phyloP scores from a whole-genome alignment of 2,797 vertebrate genomes.

The Takifugu ocellatus region DNA sequence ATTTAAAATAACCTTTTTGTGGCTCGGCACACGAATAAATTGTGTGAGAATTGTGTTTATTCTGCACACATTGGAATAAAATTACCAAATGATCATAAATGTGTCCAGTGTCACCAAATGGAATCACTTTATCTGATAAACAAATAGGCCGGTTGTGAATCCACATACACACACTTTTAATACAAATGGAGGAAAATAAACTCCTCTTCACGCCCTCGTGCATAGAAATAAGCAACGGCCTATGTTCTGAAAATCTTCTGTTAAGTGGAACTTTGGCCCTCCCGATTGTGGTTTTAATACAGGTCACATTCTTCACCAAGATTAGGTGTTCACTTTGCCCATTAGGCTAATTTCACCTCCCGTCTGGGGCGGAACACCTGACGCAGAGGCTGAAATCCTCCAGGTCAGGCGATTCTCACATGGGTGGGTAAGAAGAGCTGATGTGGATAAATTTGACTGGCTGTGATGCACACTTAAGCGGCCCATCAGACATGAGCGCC shows the following conservation, averaged over 20 bases:
- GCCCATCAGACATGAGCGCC: background rate
- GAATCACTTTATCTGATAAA: too few relatives aligned
- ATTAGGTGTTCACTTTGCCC: conserved; percentile 60
- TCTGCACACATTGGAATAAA: conserved; percentile 48
- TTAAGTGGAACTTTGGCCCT: conserved; percentile 43
- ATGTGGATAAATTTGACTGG: conserved; percentile 23
- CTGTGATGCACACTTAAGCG: background rate
- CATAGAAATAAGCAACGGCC: conserved; percentile 25
- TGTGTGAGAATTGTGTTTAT: conserved; percentile 26
- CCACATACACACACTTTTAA: background rate
- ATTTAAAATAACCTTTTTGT: conserved; percentile 13
- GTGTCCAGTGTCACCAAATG: background rate
- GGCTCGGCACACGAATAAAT: conserved; percentile 8
- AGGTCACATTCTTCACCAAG: conserved; percentile 69
- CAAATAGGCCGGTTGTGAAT: too few relatives aligned
- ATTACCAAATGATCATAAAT: conserved; percentile 23
- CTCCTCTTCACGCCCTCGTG: conserved; percentile 3
- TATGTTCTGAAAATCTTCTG: conserved; percentile 34
- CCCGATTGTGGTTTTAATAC: conserved; percentile 28
- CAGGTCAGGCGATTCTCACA: conserved; percentile 72
- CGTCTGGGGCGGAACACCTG: conserved; percentile 42
- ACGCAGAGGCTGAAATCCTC: conserved; percentile 52
- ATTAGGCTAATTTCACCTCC: conserved; percentile 29
- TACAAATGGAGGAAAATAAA: background rate
- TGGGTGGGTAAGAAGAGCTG: conserved; percentile 42